These are phyloP conservation scores for Stichodactyla helianthus DNA, from an alignment of 64 coral and sea anemone genomes.

Conservation along the genomic window DNA sequence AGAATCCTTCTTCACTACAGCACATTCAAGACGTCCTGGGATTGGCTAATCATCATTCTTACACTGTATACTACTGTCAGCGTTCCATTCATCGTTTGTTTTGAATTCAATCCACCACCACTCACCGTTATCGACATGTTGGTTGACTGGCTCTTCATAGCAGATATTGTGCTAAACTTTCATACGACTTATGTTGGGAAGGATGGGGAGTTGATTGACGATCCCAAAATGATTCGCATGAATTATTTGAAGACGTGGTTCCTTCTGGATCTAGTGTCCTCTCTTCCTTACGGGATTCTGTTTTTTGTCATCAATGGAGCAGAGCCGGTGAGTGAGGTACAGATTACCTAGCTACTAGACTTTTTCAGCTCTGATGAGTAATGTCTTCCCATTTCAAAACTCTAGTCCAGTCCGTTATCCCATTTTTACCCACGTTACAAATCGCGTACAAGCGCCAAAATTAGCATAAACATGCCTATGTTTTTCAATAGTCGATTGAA, in stretches of 20 bases:
- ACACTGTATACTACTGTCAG: slow-evolving; percentile 85
- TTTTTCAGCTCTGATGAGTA: too few species aligned
- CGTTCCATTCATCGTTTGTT: slow-evolving; percentile 90
- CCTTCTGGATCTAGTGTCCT: slow-evolving; percentile 81
- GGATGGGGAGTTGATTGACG: slow-evolving; percentile 84
- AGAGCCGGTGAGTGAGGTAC: slow-evolving; percentile 57
- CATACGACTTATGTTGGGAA: slow-evolving; percentile 86
- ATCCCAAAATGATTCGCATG: slow-evolving; percentile 63
- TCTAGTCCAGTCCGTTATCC: too few species aligned
- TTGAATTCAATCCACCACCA: background rate
- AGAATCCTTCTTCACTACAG: slow-evolving; percentile 90
- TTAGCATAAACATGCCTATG: too few species aligned
- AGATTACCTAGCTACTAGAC: background rate
- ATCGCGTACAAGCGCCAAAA: too few species aligned
- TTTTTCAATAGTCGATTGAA: too few species aligned
- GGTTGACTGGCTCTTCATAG: slow-evolving; percentile 84
- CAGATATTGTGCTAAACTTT: slow-evolving; percentile 94
- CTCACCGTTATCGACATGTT: slow-evolving; percentile 61
- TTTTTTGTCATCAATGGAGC: slow-evolving; percentile 39
- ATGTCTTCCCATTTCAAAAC: too few species aligned
- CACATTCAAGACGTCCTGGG: slow-evolving; percentile 75
- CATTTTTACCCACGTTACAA: too few species aligned
- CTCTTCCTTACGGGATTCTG: slow-evolving; percentile 84
- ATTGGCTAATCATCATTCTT: slow-evolving; percentile 86
- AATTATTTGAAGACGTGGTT: slow-evolving; percentile 93